Base-by-base conservation (phyloP, 1,140 invertebrate species). In the Apis florea region DNA sequence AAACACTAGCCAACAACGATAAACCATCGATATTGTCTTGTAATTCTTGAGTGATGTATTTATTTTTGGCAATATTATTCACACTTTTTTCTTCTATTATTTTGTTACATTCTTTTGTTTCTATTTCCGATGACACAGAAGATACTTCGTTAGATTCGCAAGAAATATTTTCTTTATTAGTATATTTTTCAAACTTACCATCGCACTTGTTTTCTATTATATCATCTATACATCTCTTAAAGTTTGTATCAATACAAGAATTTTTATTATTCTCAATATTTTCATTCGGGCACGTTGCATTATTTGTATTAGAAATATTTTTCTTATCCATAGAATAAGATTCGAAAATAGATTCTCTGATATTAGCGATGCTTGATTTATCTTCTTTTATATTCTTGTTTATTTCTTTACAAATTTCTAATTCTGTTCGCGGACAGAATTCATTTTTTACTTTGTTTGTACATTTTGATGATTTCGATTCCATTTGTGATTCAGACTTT, bases 1-100 rank as follows among this genome's bases (percentile, higher is more conserved):
- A 93, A 21, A 94, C 92, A 67, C 86, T 90, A 2, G 93, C 93
- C 13, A 94, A 80, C 31, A 94, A 78, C n/a, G 91, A 90, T 0
- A 94, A 82, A 6, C 92, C 93, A 31, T 94, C 93, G 21, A 93
- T 91, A 47, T 89, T 90, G 24, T 91, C 91, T 40, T 89, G 84
- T 69, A 89, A 86, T 54, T 91, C 85, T 26, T 80, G 71, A 56
- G 89, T 83, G n/a, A 85, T 66, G 61, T 69, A 87, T 66, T 64
- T 83, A 59, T 72, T 47, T 9, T 63, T 54, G 3, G 26, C 53
- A 58, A 51, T 19, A 51, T 67, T 24, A 6, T 24, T 40, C 53
- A 51, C 24, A 15, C 64, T 58, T n/a, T 68, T 82, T 2, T 10
- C 31, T 5, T 66, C 64, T 40, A 56, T n/a, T 64, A 40, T 31